Evolutionary conservation across 2,797 vertebrate species (phyloP), one percentile per base, ranked within the genome.

Genomic region (Betta splendens): DNA sequence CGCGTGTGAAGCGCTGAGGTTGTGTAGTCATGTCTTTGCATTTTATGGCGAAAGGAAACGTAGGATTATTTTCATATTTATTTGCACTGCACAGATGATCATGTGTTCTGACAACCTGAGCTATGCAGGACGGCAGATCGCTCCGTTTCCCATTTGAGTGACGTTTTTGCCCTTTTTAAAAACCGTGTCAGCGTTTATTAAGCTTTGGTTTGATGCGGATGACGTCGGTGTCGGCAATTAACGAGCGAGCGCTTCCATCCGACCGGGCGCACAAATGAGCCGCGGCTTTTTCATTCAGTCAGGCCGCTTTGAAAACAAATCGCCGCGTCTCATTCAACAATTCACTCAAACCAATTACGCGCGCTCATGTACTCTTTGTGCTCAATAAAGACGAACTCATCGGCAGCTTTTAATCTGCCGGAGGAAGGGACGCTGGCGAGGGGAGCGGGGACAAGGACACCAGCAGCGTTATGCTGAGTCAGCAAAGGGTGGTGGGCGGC

Each of bases 391-490:
- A 56, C 16, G 69, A 38, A 61, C 28, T 29, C 20, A 20, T 16
- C 8, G 2, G 22, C 11, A 20, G 46, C 48, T 49, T 62, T 79
- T 64, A 20, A 59, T 65, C 49, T 58, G 15, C 1, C 21, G 48
- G 64, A 66, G 37, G 60, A 69, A 57, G 33, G 36, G 44, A 25
- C 9, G 36, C 20, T 42, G 33, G 9, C 29, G 31, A 64, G 21
- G 35, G 70, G n/a, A 61, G 26, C 38, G 53, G 64, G 72, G 70
- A 80, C 51, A 74, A 81, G 72, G 72, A 75, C 73, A 64, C 10
- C 62, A 55, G 37, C 77, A 79, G 69, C 80, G 75, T 69, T 83
- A 75, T 85, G 84, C 89, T 88, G 80, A 87, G 77, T 88, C 88
- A 87, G 85, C 81, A 86, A 61, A 75, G 77, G 89, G 87, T 84